These are phyloP conservation scores for Willisornis vidua DNA, from an alignment of 2,113 vertebrate species.

Conservation along the genomic window DNA sequence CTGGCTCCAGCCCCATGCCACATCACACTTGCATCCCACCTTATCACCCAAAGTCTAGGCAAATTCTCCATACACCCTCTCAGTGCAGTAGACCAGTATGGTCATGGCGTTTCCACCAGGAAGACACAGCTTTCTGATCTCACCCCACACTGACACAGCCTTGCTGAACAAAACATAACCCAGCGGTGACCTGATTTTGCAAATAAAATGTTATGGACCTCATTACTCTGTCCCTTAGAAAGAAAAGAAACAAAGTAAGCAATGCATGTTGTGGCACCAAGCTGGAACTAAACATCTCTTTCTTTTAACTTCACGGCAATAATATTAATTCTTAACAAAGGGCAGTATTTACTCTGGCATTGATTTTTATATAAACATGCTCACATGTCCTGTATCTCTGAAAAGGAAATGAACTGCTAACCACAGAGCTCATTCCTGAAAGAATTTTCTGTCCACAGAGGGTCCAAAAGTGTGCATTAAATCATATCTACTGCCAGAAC, in stretches of 20 bases:
- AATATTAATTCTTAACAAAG: conserved; percentile 41
- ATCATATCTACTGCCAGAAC: background rate
- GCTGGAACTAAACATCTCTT: conserved; percentile 16
- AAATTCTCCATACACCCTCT: background rate
- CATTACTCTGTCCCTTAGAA: background rate
- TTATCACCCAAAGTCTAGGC: background rate
- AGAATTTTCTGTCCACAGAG: background rate
- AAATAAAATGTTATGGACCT: background rate
- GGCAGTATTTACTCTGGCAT: conserved; percentile 53
- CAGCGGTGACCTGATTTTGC: background rate
- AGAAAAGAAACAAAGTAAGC: background rate
- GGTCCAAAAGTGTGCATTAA: background rate
- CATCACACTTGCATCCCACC: background rate
- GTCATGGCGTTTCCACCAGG: background rate
- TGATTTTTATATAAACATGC: conserved; percentile 24
- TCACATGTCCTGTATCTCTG: background rate
- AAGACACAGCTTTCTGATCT: background rate
- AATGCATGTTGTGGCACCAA: background rate
- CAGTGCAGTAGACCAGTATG: background rate
- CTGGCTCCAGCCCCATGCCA: background rate
- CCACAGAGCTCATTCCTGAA: conserved; percentile 16
- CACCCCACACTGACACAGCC: background rate
- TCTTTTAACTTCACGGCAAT: conserved; percentile 43
- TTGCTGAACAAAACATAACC: background rate
- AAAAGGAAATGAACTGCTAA: conserved; percentile 25